Evolutionary conservation across 1,140 invertebrate species (phyloP), one percentile per base, ranked within the genome.

Genomic region (Agrilus planipennis): DNA sequence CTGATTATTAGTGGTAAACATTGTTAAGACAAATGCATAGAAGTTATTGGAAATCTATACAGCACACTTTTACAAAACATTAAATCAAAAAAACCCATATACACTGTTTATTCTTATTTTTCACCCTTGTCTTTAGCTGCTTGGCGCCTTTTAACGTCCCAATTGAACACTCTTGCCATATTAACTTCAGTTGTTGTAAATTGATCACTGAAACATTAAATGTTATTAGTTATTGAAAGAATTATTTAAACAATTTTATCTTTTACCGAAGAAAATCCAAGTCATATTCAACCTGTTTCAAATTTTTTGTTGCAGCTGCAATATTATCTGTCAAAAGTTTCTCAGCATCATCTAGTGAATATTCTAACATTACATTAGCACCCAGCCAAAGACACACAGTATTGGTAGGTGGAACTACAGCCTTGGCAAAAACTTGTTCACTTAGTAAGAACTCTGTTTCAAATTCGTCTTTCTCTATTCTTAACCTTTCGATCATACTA

Each of bases 301-400:
- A 68, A 66, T 87, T 90, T 61, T 79, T 82, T 49, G 81, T 83
- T 0, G 93, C 91, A 30, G 82, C 79, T 41, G 77, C 76, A 57
- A 92, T 81, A 64, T 98, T 97, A 58, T 89, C 89, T 38, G 74
- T 73, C 14, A 99, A 68, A 22, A 97, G 67, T 42, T 75, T 70
- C 63, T 89, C 78, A 20, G 93, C 94, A 70, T 97, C 92, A 46
- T 92, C 81, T 43, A 98, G 64, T 9, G 79, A 78, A 69, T 98
- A 99, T 64, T 98, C 94, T 50, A 98, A 69, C 94, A 99, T 99
- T 0, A 98, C 90, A 73, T 95, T 97, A 16, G 94, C 94, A 18
- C 94, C 94, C 39, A 99, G 69, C 93, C 94, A 99, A n/a, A 99
- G 69, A 57, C 85, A 93, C 11, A 99, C 91, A 62, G 79, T 92